Evolutionary conservation across 2,888 invertebrate genomes (phyloP), one percentile per base, ranked within the genome.

Genomic region (Andrena praecox): DNA sequence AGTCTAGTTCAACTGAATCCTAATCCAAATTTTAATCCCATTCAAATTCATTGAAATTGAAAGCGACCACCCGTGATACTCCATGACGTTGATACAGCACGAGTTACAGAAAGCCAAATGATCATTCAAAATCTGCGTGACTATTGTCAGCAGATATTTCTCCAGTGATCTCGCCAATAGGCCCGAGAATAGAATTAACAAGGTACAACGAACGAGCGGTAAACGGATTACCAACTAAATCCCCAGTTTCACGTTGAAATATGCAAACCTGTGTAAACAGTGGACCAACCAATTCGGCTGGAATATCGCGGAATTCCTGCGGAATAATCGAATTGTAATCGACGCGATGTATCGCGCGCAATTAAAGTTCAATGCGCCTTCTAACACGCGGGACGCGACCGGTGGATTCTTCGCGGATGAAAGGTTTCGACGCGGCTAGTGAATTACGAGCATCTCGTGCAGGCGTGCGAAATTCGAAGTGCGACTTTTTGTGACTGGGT

Each of bases 221-320:
- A 78, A 78, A 78, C 60, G 66, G 80, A 78, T 80, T 80, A 80
- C 67, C 72, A 48, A 72, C 27, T 54, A 78, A 78, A 80, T 78
- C 80, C 54, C 10, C 20, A 42, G 66, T 54, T 54, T 52, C 62
- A 5, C 20, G 27, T 35, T 54, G 72, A 54, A 78, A 78, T 78
- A 78, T 78, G 78, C 72, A 52, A 80, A 60, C 72, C 42, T 10
- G 52, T 62, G 79, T 80, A 78, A 80, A 80, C 66, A 62, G 29
- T 60, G 52, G 16, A 20, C 12, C n/a, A 33, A 33, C n/a, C 48
- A 72, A 72, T 62, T 67, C 54, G 6, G n/a, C 24, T 27, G 67
- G 48, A 67, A 67, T 62, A 78, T 54, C n/a, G 72, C 24, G 31
- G 62, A 73, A 73, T 80, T 62, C 52, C 52, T 29, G 62, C 12